Percentiles rank a stretch among this genome's conserved stretches.
Conservation (phyloP, 2,888 invertebrate genomes). For the Anthophora plumipes region DNA sequence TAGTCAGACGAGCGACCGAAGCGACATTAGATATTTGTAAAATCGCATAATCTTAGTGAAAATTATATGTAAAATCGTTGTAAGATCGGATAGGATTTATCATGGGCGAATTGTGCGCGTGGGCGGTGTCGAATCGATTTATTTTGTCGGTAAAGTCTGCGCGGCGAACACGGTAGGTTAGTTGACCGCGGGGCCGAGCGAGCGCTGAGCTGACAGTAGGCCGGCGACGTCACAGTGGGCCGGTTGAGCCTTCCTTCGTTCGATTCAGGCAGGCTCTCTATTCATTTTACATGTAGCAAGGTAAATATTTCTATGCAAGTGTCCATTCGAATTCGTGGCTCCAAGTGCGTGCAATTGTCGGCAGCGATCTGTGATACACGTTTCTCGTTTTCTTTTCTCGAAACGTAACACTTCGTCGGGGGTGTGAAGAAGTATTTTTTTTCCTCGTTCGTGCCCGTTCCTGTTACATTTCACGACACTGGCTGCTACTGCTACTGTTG, state of each 20-base stretch:
- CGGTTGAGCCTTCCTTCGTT: constrained; percentile 85
- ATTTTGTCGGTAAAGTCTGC: constrained; percentile 76
- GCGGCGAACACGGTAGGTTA: constrained; percentile 82
- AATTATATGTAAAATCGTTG: constrained; percentile 51
- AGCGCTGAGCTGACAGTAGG: constrained; percentile 86
- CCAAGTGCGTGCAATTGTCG: constrained; percentile 58
- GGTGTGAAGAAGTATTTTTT: constrained; percentile 46
- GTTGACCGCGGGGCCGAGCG: constrained; percentile 85
- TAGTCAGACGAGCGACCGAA: constrained; percentile 75
- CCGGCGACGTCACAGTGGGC: constrained; percentile 86
- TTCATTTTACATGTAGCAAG: constrained; percentile 85
- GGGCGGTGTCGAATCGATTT: constrained; percentile 65
- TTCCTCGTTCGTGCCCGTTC: constrained; percentile 31
- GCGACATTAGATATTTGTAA: constrained; percentile 13
- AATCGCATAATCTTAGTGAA: not conserved
- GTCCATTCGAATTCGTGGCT: constrained; percentile 41
- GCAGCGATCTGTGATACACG: constrained; percentile 24
- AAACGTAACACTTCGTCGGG: constrained; percentile 5
- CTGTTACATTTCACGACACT: constrained; percentile 31
- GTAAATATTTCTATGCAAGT: constrained; percentile 82
- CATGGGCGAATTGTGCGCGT: constrained; percentile 50
- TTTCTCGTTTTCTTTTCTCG: constrained; percentile 14
- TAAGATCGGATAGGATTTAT: constrained; percentile 52
- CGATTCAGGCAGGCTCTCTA: constrained; percentile 84
- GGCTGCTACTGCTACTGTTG: constrained; percentile 47